Evolutionary conservation across 37 sponge, comb jelly and placozoan species (phyloP).

Genomic region (Spongia lamella): DNA sequence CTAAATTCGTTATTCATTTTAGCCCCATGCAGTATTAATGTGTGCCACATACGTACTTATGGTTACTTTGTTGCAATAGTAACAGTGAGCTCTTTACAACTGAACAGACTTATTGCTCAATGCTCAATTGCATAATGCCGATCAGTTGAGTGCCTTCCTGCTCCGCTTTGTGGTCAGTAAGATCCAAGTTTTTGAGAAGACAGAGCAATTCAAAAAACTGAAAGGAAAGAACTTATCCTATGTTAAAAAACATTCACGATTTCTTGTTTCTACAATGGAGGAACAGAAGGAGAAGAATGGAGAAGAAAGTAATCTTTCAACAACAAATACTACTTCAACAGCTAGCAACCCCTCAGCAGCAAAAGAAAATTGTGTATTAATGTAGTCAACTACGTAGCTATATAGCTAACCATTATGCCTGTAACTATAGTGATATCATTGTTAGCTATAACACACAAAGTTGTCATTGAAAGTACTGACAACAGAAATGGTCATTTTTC

Average conservation of each 20-base stretch:
- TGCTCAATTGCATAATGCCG: conserved; percentile 82
- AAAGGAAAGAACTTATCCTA: conserved; percentile 29
- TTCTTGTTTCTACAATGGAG: conserved; percentile 71
- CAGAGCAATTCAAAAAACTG: conserved; percentile 42
- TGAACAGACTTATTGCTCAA: conserved; percentile 64
- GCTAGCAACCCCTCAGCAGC: too few species aligned
- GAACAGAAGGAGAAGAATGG: conserved; percentile 72
- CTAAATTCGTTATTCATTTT: background rate
- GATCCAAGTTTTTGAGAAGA: conserved; percentile 51
- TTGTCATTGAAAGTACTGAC: too few species aligned
- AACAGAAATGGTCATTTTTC: too few species aligned
- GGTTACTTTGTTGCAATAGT: background rate
- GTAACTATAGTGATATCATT: too few species aligned
- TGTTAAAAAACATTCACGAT: conserved; percentile 59
- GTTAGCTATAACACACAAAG: too few species aligned
- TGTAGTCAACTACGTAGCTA: too few species aligned
- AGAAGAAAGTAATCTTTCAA: background rate
- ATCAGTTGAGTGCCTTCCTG: conserved; percentile 78
- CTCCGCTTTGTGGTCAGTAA: conserved; percentile 88
- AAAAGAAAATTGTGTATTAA: too few species aligned
- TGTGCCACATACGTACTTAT: background rate
- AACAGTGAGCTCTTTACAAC: background rate
- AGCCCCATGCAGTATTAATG: background rate
- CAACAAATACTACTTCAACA: too few species aligned
- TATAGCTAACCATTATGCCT: too few species aligned